Percentiles rank a stretch among this genome's conserved stretches.
These are phyloP conservation scores for Chelonus formosanus DNA, from an alignment of 2,888 invertebrate genomes.

Conservation along the genomic window DNA sequence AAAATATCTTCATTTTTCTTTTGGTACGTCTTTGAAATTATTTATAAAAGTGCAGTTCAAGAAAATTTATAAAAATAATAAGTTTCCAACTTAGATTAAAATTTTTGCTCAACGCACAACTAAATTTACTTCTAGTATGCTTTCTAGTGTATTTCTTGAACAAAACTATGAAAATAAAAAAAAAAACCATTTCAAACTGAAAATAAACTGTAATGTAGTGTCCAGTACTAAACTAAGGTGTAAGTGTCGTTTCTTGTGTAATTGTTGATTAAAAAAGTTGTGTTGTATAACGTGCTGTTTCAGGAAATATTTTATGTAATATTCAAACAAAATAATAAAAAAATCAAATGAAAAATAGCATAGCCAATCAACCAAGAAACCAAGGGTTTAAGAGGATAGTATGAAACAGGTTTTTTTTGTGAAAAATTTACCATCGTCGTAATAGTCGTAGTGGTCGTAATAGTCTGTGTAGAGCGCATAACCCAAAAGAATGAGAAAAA, in stretches of 20 bases:
- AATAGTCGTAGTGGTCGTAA: constrained; percentile 65
- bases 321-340: constrained; percentile 7
- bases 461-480: constrained; percentile 64
- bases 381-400: constrained; percentile 45
- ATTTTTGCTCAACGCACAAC: too few relatives aligned
- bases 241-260: constrained; percentile 15
- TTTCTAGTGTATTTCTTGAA: too few relatives aligned
- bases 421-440: constrained; percentile 65
- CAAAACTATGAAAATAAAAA: neutral
- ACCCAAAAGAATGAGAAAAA: constrained; percentile 60
- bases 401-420: constrained; percentile 38
- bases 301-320: constrained; percentile 11
- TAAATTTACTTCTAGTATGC: too few relatives aligned
- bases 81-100: too few relatives aligned
- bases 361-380: constrained; percentile 22
- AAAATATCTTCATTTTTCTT: too few relatives aligned
- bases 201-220: neutral
- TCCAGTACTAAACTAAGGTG: constrained; percentile 21
- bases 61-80: too few relatives aligned
- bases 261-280: constrained; percentile 3
- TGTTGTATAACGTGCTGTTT: constrained; percentile 27
- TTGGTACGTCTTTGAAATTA: too few relatives aligned
- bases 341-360: neutral
- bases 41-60: too few relatives aligned
- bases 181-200: neutral